phyloP scores from a whole-genome alignment of 2,113 vertebrate genomes.

The Phyllostomus hastatus region DNA sequence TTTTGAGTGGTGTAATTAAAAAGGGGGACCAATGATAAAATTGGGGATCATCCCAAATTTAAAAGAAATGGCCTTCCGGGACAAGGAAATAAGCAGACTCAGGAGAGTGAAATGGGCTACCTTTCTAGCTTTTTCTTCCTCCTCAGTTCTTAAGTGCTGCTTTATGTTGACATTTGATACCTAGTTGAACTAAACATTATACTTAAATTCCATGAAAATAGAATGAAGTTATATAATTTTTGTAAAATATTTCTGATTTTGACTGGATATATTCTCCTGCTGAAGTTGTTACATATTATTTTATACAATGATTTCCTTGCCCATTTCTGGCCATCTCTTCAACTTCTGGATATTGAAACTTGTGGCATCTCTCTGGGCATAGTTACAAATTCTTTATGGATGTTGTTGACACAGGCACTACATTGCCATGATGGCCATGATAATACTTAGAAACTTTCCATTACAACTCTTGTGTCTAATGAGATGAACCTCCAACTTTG shows the following conservation, averaged over 20 bases:
- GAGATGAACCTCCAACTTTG: neutral
- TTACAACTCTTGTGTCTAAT: neutral
- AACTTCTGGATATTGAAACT: neutral
- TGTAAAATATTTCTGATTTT: neutral
- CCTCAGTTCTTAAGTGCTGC: neutral
- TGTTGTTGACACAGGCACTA: neutral
- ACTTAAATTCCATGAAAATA: neutral
- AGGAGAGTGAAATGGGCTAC: neutral
- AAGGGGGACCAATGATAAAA: neutral
- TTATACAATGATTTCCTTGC: neutral
- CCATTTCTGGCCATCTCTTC: neutral
- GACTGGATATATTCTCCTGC: neutral
- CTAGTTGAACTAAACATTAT: conserved; percentile 1
- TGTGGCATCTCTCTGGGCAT: neutral
- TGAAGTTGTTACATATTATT: neutral
- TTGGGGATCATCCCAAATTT: neutral
- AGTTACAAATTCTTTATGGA: neutral
- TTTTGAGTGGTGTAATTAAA: neutral
- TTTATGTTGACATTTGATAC: neutral
- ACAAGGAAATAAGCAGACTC: neutral
- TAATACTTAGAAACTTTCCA: neutral
- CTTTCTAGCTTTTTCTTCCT: neutral
- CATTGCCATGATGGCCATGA: neutral
- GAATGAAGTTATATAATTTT: neutral
- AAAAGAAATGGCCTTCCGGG: neutral